These are phyloP conservation scores for Pachydiplax longipennis DNA, from an alignment of 2,888 invertebrate genomes.

Conservation along the genomic window DNA sequence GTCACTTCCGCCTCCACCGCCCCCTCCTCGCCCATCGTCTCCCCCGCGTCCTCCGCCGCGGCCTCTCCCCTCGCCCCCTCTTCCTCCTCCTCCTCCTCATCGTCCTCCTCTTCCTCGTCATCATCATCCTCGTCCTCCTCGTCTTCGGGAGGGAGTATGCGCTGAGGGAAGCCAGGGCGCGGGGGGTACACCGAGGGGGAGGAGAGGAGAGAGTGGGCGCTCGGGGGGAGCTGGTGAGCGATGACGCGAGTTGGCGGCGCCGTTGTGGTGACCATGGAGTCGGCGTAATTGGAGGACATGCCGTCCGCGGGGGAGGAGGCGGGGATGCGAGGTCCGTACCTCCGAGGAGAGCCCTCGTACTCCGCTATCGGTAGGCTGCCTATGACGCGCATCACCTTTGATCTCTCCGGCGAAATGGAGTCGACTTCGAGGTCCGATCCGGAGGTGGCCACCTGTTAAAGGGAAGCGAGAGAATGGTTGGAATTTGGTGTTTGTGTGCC, in stretches of 20 bases:
- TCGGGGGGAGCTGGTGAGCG: constrained; percentile 65
- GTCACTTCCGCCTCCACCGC: background rate
- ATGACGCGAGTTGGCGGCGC: constrained; percentile 54
- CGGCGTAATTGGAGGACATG: constrained; percentile 30
- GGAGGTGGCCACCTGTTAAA: constrained; percentile 53
- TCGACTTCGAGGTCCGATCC: constrained; percentile 53
- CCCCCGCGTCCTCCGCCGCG: background rate
- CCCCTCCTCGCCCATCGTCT: background rate
- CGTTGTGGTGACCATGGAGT: background rate
- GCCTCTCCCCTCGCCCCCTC: background rate
- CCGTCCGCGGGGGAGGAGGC: constrained; percentile 47
- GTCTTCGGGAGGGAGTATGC: constrained; percentile 40
- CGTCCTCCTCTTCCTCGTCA: background rate
- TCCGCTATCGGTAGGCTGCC: constrained; percentile 90
- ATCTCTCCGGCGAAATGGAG: constrained; percentile 54
- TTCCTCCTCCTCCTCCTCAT: background rate
- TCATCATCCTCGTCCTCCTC: constrained; percentile 19
- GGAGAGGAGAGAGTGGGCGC: constrained; percentile 65
- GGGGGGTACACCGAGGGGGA: constrained; percentile 77
- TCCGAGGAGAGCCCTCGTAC: constrained; percentile 88
- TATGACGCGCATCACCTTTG: constrained; percentile 66
- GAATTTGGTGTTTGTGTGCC: background rate
- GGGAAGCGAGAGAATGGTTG: background rate
- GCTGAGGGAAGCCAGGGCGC: constrained; percentile 86
- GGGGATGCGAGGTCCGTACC: constrained; percentile 74